These are phyloP conservation scores for Selenia dentaria DNA, from an alignment of 2,888 invertebrate genomes.

Conservation along the genomic window DNA sequence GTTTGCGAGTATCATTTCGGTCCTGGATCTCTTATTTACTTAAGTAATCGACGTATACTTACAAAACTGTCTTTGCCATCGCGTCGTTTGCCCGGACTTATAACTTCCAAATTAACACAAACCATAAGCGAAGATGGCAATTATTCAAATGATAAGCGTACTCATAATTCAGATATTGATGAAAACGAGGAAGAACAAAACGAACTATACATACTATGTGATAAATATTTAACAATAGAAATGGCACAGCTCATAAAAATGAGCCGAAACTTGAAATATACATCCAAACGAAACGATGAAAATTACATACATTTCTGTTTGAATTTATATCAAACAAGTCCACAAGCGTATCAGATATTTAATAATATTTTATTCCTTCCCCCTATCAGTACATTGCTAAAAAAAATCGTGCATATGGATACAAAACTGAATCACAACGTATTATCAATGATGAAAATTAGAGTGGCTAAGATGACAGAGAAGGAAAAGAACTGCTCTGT, in stretches of 20 bases:
- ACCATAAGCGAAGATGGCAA: not conserved
- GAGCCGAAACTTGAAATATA: not conserved
- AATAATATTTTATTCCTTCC: not conserved
- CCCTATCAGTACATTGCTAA: not conserved
- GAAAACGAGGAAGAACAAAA: not conserved
- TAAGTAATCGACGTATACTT: not conserved
- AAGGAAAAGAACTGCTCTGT: conserved; percentile 34
- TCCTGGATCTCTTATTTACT: not conserved
- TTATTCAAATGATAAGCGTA: not conserved
- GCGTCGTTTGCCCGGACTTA: not conserved
- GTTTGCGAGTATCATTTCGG: conserved; percentile 13
- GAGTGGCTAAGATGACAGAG: conserved; percentile 29
- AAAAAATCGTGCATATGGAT: not conserved
- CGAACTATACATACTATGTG: not conserved
- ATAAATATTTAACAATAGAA: conserved; percentile 1
- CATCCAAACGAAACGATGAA: not conserved
- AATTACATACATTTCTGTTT: not conserved
- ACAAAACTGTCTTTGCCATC: conserved; percentile 3
- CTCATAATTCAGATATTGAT: not conserved
- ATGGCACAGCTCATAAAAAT: conserved; percentile 3
- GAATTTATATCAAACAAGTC: conserved; percentile 6
- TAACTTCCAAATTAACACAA: too few relatives aligned
- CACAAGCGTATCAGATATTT: conserved; percentile 1
- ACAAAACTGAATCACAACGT: conserved; percentile 3
- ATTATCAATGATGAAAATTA: conserved; percentile 14